phyloP scores from a whole-genome alignment of 2,113 vertebrate genomes.

The Rhynchomys soricoides region DNA sequence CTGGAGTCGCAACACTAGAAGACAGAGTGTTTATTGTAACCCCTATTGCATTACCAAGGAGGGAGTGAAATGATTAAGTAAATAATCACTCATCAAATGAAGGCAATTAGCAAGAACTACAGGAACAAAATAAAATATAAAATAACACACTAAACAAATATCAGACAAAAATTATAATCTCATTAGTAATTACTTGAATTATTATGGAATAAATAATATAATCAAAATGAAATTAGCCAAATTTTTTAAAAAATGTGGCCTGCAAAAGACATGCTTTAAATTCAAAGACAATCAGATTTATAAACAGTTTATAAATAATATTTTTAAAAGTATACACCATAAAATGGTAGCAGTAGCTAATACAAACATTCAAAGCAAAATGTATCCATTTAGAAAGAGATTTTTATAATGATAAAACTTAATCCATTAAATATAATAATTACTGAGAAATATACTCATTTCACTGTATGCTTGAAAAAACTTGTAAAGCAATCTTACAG shows the following conservation, averaged over 20 bases:
- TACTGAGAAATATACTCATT: background rate
- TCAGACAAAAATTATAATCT: background rate
- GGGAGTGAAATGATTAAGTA: background rate
- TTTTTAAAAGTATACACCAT: background rate
- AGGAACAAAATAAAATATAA: background rate
- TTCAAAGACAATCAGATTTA: background rate
- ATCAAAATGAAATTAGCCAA: background rate
- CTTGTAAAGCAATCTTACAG: background rate
- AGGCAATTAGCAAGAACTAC: background rate
- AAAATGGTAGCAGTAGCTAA: background rate
- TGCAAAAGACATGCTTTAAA: background rate
- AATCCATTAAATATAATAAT: background rate
- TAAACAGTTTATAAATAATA: background rate
- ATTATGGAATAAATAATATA: background rate
- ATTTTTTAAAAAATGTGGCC: background rate
- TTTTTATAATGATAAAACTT: background rate
- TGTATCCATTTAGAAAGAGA: background rate
- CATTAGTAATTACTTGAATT: background rate
- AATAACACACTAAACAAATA: background rate
- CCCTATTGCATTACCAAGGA: background rate
- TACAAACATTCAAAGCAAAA: background rate
- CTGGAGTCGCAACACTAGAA: background rate
- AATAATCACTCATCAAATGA: constrained; percentile 8
- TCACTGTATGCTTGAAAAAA: background rate
- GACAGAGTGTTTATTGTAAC: background rate